Conservation (phyloP, 23 tunicate genomes). For the Botrylloides violaceus region DNA sequence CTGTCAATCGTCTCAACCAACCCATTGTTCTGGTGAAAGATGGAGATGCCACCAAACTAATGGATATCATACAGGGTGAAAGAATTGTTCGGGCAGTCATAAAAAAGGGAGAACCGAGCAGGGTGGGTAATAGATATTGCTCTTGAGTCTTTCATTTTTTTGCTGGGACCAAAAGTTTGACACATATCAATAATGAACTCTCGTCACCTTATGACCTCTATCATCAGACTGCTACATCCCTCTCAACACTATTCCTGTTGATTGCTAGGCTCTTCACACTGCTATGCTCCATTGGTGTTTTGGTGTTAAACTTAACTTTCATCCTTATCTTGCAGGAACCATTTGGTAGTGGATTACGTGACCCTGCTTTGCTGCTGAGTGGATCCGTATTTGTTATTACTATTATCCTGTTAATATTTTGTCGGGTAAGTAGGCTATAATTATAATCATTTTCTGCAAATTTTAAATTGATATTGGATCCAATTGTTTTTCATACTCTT, state of each 20-base stretch:
- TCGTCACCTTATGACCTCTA: no score
- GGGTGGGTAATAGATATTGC: no score
- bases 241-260: no score
- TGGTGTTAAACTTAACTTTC: neutral
- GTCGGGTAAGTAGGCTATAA: neutral
- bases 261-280: no score
- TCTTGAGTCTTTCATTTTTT: no score
- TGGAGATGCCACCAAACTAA: slow-evolving; percentile 23
- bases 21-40: slow-evolving; percentile 45
- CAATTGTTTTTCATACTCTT: neutral
- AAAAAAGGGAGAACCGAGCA: slow-evolving; percentile 9
- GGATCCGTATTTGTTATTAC: neutral
- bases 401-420: neutral
- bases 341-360: neutral
- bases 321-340: neutral
- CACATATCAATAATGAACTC: no score
- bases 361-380: neutral
- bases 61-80: slow-evolving; percentile 22
- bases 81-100: slow-evolving; percentile 45
- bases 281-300: neutral
- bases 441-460: no score
- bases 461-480: neutral
- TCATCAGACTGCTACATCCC: no score
- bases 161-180: no score
- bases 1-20: slow-evolving; percentile 22